Conservation (phyloP, 1,140 invertebrate species). For the Zophobas atratus region DNA sequence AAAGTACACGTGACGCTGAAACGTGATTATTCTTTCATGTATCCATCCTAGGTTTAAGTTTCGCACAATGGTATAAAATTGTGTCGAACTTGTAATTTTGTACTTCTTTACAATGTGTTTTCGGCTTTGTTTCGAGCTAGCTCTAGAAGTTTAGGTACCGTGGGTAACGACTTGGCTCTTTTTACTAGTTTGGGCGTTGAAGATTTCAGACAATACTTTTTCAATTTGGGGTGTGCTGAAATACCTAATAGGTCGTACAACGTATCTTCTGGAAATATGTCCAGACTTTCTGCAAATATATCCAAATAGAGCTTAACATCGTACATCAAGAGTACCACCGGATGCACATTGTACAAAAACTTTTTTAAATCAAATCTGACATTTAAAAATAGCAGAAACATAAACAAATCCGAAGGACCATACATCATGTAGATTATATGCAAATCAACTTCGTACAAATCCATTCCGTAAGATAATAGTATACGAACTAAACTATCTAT, state of each 20-base stretch:
- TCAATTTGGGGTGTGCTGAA: neutral
- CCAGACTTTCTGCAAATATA: neutral
- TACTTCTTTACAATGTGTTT: neutral
- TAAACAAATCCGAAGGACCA: neutral
- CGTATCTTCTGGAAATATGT: neutral
- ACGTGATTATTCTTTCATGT: neutral
- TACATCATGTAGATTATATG: neutral
- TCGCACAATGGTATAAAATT: neutral
- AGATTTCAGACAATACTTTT: neutral
- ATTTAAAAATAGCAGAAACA: neutral
- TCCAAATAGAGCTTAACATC: neutral
- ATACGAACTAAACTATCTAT: neutral
- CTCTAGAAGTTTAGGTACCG: too few relatives aligned
- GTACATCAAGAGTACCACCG: neutral
- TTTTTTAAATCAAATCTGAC: neutral
- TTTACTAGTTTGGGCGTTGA: too few relatives aligned
- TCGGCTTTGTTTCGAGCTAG: neutral
- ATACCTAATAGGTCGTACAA: neutral
- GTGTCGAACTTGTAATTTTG: neutral
- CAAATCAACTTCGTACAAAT: neutral
- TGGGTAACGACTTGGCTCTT: too few relatives aligned
- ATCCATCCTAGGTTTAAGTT: neutral
- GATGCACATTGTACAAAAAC: neutral
- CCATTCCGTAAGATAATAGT: neutral
- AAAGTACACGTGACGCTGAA: neutral